Conservation (phyloP, 2,113 vertebrate species). For the Paradisaea rubra region DNA sequence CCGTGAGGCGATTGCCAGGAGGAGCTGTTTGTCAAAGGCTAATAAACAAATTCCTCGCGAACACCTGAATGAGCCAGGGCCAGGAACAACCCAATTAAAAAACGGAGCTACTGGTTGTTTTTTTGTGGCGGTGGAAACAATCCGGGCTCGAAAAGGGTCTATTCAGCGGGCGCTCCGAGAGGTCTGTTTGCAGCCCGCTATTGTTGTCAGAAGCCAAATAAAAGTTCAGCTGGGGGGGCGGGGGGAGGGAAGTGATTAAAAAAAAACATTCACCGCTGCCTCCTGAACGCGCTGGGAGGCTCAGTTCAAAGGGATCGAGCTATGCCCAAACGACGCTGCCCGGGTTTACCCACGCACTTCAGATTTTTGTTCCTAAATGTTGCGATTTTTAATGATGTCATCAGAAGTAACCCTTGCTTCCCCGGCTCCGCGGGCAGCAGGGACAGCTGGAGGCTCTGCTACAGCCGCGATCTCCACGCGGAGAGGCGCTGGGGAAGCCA, state of each 20-base stretch:
- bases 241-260: background rate
- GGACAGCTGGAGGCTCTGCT: background rate
- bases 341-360: background rate
- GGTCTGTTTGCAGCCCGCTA: slow-evolving; percentile 52
- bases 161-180: slow-evolving; percentile 15
- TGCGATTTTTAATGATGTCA: background rate
- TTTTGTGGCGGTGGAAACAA: slow-evolving; percentile 70
- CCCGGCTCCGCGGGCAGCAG: background rate
- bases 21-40: slow-evolving; percentile 76
- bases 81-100: slow-evolving; percentile 76
- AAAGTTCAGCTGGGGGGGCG: slow-evolving; percentile 14
- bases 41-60: slow-evolving; percentile 67
- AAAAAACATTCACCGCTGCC: background rate
- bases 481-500: background rate
- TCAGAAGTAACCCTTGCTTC: background rate
- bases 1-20: slow-evolving; percentile 81
- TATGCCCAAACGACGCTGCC: background rate
- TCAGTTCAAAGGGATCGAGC: background rate
- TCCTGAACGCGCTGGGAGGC: background rate
- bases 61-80: slow-evolving; percentile 69
- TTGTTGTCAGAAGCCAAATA: slow-evolving; percentile 56
- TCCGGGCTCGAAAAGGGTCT: background rate
- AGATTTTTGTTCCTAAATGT: slow-evolving; percentile 8
- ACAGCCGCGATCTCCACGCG: accelerated
- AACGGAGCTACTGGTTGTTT: slow-evolving; percentile 60